These are phyloP conservation scores for Takifugu bimaculatus DNA, from an alignment of 2,113 vertebrate genomes.

Conservation along the genomic window DNA sequence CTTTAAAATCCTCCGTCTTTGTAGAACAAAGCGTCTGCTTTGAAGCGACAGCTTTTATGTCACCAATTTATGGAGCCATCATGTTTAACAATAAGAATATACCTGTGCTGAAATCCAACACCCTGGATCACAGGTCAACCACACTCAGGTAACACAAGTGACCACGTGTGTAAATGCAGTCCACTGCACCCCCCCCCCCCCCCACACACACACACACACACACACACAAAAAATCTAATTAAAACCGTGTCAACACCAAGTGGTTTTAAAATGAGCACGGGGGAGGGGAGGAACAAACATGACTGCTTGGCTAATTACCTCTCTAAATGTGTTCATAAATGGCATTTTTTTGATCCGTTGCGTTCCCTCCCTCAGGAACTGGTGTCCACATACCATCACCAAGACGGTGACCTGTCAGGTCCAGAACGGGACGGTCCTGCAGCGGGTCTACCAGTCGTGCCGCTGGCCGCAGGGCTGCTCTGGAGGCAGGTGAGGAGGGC, in stretches of 20 bases:
- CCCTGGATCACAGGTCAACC: constrained; percentile 5
- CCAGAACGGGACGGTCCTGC: constrained; percentile 91
- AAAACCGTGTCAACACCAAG: constrained; percentile 66
- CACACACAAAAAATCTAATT: constrained; percentile 41
- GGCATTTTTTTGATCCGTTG: constrained; percentile 3
- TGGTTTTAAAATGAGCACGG: constrained; percentile 53
- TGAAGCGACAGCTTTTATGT: too few species aligned
- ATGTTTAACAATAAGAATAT: too few species aligned
- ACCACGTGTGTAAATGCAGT: constrained; percentile 54
- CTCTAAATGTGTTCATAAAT: neutral
- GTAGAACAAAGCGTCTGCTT: too few species aligned
- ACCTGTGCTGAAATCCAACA: too few species aligned
- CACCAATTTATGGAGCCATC: too few species aligned
- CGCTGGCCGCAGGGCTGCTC: constrained; percentile 90
- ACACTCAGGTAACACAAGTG: constrained; percentile 10
- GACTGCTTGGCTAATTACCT: constrained; percentile 30
- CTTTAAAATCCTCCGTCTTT: too few species aligned
- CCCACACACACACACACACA: neutral
- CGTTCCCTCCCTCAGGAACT: constrained; percentile 78
- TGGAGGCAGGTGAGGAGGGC: constrained; percentile 80
- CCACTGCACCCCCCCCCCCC: constrained; percentile 45
- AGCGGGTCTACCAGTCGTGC: constrained; percentile 90
- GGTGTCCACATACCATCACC: constrained; percentile 90
- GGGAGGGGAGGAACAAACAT: constrained; percentile 16
- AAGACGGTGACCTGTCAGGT: constrained; percentile 87